A percentile compares a stretch with the other conserved stretches of the same genome.
These are phyloP conservation scores for Glaucomys volans DNA, from an alignment of 2,113 vertebrate genomes.

Conservation along the genomic window DNA sequence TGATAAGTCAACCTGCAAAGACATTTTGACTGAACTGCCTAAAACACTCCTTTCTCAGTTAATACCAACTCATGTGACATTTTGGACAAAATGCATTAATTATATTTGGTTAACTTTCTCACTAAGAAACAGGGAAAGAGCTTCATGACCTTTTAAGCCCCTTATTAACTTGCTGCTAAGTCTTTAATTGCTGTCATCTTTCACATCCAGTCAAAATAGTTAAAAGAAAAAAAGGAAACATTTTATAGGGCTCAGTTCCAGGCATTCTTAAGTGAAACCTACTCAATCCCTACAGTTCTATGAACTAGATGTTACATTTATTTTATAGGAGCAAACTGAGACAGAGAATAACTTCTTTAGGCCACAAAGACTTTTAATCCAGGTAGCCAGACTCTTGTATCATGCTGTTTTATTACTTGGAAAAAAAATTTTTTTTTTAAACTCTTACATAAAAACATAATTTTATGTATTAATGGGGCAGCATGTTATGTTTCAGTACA, in stretches of 20 bases:
- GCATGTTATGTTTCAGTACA: too few relatives aligned
- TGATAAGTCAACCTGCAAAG: not conserved
- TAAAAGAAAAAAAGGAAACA: not conserved
- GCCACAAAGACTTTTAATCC: not conserved
- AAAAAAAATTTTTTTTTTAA: too few relatives aligned
- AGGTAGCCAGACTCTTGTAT: not conserved
- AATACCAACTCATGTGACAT: not conserved
- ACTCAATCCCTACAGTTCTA: not conserved
- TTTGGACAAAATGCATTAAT: not conserved
- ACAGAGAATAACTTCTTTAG: not conserved
- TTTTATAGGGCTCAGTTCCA: not conserved
- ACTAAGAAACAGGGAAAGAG: slow-evolving; percentile 1
- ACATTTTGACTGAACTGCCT: not conserved
- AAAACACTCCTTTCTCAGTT: not conserved
- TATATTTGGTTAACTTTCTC: slow-evolving; percentile 1
- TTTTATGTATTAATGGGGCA: not conserved
- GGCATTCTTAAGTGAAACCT: not conserved
- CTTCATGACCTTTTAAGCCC: not conserved
- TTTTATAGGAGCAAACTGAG: not conserved
- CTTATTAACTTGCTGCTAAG: not conserved
- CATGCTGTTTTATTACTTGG: not conserved
- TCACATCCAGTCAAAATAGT: not conserved
- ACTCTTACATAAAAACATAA: not conserved
- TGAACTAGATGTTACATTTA: not conserved
- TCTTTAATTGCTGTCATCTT: not conserved